Evolutionary conservation across 2,797 vertebrate species (phyloP).

Genomic region (Peromyscus melanophrys): DNA sequence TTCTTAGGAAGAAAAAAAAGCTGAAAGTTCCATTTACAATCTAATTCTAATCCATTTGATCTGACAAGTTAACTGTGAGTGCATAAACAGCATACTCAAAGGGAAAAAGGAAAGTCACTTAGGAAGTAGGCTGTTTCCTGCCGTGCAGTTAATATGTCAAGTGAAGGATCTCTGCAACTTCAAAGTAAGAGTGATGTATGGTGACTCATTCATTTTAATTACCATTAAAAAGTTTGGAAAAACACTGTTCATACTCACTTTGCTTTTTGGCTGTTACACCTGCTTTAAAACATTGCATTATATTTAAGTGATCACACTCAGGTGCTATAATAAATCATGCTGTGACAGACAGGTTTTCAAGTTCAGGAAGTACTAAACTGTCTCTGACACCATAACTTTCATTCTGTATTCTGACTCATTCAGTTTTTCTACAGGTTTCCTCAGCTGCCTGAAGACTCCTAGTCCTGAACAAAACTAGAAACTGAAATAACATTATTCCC

Average conservation of each 20-base stretch:
- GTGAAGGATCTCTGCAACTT: conserved; percentile 45
- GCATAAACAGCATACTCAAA: conserved; percentile 83
- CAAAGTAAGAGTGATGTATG: conserved; percentile 64
- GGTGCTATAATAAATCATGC: neutral
- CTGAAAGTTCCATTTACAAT: conserved; percentile 81
- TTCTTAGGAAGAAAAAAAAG: conserved; percentile 79
- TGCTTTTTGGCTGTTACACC: conserved; percentile 74
- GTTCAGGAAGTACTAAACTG: conserved; percentile 47
- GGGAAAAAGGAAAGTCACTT: conserved; percentile 71
- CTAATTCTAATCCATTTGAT: conserved; percentile 87
- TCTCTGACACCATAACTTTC: conserved; percentile 21
- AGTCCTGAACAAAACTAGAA: conserved; percentile 27
- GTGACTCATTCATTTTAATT: conserved; percentile 75
- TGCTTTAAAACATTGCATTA: conserved; percentile 64
- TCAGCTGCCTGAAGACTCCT: neutral
- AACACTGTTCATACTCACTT: conserved; percentile 48
- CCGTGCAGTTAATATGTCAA: conserved; percentile 75
- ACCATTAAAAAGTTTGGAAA: conserved; percentile 56
- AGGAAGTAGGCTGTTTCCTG: conserved; percentile 77
- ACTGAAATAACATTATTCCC: neutral
- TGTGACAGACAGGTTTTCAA: conserved; percentile 36
- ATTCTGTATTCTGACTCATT: conserved; percentile 9
- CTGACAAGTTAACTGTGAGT: conserved; percentile 80
- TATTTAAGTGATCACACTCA: conserved; percentile 78
- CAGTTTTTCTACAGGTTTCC: neutral